Base-by-base conservation (phyloP, 2,888 invertebrate genomes). In the Unio pictorum region DNA sequence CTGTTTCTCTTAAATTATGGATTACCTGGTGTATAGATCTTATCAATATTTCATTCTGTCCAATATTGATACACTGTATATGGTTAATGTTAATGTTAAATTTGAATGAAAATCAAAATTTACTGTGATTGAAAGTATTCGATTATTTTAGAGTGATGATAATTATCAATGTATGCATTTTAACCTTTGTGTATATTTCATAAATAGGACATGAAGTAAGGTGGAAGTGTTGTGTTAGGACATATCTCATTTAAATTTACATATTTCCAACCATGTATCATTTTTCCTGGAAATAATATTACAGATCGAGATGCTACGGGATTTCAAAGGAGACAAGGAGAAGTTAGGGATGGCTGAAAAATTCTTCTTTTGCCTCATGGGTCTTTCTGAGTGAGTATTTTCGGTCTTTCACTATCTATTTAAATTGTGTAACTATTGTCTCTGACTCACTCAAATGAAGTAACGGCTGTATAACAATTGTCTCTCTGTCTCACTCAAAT, bases 291-390 rank as follows among this genome's bases (percentile, higher is more conserved):
- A 61, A 57, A 26, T 66, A 55, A 28, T 63, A 57, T 57, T 34
- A 55, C 75, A 87, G 87, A 82, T 91, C 70, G 89, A 89, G 68
- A 75, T 87, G 30, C 80, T 91, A 28, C 87, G 84, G 66, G 82
- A 84, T 55, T 90, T 89, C 77, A 83, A 84, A 20, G 91, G 90
- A 2, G 90, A 91, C 71, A 72, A 75, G 55, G 79, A 79, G 17
- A 89, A 88, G 69, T 83, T 92, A 7, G 92, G 91, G 18, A 84
- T 83, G 59, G 91, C 92, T n/a, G 92, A 92, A 75, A 89, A 88
- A 71, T 92, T 92, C 84, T 90, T 88, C 74, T 75, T 90, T 20
- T 82, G 88, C 59, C 83, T 92, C 3, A 81, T 90, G 63, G 82
- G 84, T 26, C 82, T 92, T 17, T 88, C 91, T 55, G 84, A 88